A percentile compares a stretch with the other conserved stretches of the same genome.
Evolutionary conservation across 2,113 vertebrate species (phyloP).

Genomic region (Eidolon helvum): DNA sequence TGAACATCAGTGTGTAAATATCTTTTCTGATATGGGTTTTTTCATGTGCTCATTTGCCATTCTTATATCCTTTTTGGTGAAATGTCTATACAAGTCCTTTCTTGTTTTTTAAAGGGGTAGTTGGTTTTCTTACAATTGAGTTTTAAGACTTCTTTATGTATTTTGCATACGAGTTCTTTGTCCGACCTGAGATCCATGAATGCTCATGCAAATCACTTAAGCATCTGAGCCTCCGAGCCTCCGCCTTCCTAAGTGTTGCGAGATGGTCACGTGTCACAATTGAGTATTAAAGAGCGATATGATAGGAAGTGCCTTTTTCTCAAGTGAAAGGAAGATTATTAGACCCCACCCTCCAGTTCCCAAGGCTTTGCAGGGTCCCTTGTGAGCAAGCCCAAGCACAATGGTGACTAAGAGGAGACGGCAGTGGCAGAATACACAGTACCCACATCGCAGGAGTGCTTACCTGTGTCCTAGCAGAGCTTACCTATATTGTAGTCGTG

Average conservation of each 20-base stretch:
- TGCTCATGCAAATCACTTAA: not conserved
- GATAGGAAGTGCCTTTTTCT: no score
- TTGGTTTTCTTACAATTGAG: not conserved
- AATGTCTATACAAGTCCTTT: not conserved
- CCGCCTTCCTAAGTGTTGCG: not conserved
- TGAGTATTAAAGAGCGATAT: not conserved
- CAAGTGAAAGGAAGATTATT: not conserved
- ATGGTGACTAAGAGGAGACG: not conserved
- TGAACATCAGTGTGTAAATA: no score
- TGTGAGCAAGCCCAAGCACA: not conserved
- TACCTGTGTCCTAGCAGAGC: not conserved
- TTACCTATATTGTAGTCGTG: fast-evolving
- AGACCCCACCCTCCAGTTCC: not conserved
- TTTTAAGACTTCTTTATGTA: not conserved
- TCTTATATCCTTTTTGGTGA: not conserved
- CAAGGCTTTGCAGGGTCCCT: not conserved
- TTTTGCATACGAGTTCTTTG: not conserved
- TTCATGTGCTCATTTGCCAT: not conserved
- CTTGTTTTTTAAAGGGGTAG: not conserved
- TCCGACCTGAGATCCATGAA: not conserved
- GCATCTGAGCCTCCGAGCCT: not conserved
- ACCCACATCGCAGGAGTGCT: not conserved
- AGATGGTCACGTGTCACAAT: not conserved
- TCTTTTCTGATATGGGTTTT: not conserved
- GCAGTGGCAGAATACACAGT: fast-evolving